Evolutionary conservation across 1,140 invertebrate genomes (phyloP), one percentile per base, ranked within the genome.

Genomic region (Laodelphax striatellus): DNA sequence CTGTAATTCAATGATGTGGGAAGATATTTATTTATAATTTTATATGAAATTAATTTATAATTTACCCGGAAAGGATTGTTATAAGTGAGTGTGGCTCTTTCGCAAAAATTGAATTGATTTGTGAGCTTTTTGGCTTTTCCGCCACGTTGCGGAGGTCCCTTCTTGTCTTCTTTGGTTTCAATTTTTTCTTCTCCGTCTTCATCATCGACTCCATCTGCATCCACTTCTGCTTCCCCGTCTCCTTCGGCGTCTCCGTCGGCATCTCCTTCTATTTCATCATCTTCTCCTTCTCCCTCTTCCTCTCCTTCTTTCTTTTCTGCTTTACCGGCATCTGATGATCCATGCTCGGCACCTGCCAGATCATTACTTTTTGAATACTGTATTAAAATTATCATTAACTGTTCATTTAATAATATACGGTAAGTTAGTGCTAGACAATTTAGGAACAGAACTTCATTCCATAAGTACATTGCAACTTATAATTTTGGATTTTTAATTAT

Each of bases 101-200:
- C 93, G 69, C 90, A 94, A 72, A 86, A 96, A 73, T 96, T 96
- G 65, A 97, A 97, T 72, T 94, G 59, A 31, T 60, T 60, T 21
- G 59, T 60, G 2, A 60, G 41, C 55, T 60, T 60, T 16, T 55
- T 60, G 31, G 64, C 28, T 71, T 72, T 28, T 72, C 73, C 10
- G 57, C 71, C 34, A 14, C 59, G 52, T 5, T 62, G 68, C 60
- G 62, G 66, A 0, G 62, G 46, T 14, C 24, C 52, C 16, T 19
- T 31, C 22, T 54, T 31, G 8, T 19, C 16, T 31, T 21, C 52
- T n/a, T 54, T 54, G 6, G 19, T 24, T 8, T 54, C 52, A 9
- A 24, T n/a, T 31, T 54, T 31, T 28, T 54, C 52, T 54, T 31
- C 52, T 54, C 52, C 52, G 11, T 31, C 52, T 54, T 31, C 52